Evolutionary conservation across 2,888 invertebrate species (phyloP), one percentile per base, ranked within the genome.

Genomic region (Phlogophora meticulosa): DNA sequence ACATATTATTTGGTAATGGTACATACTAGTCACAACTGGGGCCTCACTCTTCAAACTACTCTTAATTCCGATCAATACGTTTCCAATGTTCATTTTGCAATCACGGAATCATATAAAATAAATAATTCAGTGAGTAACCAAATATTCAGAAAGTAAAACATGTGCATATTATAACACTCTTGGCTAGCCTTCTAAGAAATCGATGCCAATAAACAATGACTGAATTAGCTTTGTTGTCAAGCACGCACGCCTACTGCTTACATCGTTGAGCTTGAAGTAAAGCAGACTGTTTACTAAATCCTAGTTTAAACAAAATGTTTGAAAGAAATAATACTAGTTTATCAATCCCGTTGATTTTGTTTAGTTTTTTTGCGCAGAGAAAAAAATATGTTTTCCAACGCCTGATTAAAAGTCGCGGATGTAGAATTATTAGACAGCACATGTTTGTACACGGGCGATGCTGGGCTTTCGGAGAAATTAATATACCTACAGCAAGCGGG

Each of bases 141-240:
- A n/a, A n/a, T n/a, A n/a, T n/a, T n/a, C n/a, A n/a, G n/a, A n/a
- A n/a, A n/a, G n/a, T n/a, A n/a, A n/a, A n/a, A n/a, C n/a, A n/a
- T n/a, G 15, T 65, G 40, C 11, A 36, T 7, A 38, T 22, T 15
- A 24, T 11, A 32, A 34, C 17, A 38, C 5, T 36, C 42, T 49
- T 42, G 59, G 20, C 45, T 36, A 34, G 45, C 13, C 17, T 73
- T 57, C 74, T 52, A 36, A 64, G 74, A 64, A 66, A 58, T 66
- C 42, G 7, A 57, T 36, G n/a, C 4, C 34, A n/a, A 73, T 57
- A 73, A 60, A 68, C 51, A 72, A 45, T 68, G 20, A 45, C 32
- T 36, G 40, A 49, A 17, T 11, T 38, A 38, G n/a, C 34, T 7
- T 32, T 24, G 32, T 32, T 38, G 17, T 24, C 17, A 46, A 24